Conservation (phyloP, 2,888 invertebrate species). For the Adela reaumurella region DNA sequence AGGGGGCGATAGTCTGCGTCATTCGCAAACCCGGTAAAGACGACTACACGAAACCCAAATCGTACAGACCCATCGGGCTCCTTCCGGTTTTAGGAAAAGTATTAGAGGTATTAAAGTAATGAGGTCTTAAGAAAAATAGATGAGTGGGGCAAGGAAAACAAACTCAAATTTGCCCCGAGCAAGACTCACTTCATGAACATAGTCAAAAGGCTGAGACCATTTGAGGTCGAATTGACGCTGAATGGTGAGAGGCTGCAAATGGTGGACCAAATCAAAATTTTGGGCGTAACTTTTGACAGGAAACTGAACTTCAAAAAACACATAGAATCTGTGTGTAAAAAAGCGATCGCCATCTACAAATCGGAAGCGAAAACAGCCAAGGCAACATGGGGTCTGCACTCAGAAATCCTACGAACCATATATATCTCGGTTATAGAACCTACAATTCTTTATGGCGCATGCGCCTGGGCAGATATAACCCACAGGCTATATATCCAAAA, state of each 20-base stretch:
- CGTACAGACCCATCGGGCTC: conserved; percentile 7
- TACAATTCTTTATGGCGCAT: conserved; percentile 5
- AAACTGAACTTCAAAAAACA: conserved; percentile 3
- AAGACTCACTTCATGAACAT: conserved; percentile 6
- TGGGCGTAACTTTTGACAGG: conserved; percentile 7
- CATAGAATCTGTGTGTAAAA: no score
- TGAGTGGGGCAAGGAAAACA: background rate
- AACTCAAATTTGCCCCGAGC: conserved; percentile 1
- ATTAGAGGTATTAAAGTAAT: conserved; percentile 3
- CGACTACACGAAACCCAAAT: conserved; percentile 6
- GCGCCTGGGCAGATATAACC: conserved; percentile 4
- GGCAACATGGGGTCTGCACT: conserved; percentile 4
- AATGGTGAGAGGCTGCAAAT: no score
- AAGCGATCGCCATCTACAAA: no score
- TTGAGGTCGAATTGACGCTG: no score
- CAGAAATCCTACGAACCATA: conserved; percentile 6
- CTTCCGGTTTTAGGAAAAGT: background rate
- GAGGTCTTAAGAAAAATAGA: no score
- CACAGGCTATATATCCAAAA: no score
- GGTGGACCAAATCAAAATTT: conserved; percentile 4
- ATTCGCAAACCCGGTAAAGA: conserved; percentile 10
- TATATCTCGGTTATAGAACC: conserved; percentile 7
- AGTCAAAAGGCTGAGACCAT: no score
- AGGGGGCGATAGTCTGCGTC: conserved; percentile 6
- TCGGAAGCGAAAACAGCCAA: conserved; percentile 1